These are phyloP conservation scores for Pristionchus pacificus DNA, from an alignment of 1,140 invertebrate genomes.

Conservation along the genomic window DNA sequence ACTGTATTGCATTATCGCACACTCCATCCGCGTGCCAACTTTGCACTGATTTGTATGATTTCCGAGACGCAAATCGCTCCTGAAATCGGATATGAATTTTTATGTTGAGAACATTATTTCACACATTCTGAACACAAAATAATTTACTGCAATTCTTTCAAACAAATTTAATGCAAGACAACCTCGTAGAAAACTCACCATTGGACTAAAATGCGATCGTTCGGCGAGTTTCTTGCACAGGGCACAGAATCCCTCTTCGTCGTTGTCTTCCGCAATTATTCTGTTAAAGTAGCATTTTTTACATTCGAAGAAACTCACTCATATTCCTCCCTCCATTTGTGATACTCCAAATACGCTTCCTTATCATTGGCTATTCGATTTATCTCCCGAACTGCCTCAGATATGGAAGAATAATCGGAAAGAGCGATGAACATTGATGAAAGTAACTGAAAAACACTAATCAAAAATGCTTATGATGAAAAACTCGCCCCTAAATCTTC, in stretches of 20 bases:
- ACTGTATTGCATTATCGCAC: too few relatives aligned
- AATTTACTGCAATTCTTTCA: too few relatives aligned
- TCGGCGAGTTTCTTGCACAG: slow-evolving; percentile 15
- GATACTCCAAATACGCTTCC: slow-evolving; percentile 27
- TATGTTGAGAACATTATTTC: too few relatives aligned
- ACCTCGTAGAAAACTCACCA: background rate
- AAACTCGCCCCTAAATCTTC: slow-evolving; percentile 15
- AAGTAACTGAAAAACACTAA: slow-evolving; percentile 11
- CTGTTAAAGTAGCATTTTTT: background rate
- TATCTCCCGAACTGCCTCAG: slow-evolving; percentile 17
- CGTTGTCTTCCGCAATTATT: slow-evolving; percentile 19
- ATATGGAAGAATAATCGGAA: slow-evolving; percentile 20
- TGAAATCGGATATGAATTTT: too few relatives aligned
- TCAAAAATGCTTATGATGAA: background rate
- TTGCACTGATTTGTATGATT: too few relatives aligned
- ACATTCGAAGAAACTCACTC: slow-evolving; percentile 6
- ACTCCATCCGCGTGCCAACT: too few relatives aligned
- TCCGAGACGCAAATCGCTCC: too few relatives aligned
- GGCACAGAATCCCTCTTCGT: slow-evolving; percentile 23
- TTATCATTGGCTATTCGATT: slow-evolving; percentile 16
- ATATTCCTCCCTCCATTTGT: slow-evolving; percentile 34
- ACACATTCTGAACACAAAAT: too few relatives aligned
- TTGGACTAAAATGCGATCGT: slow-evolving; percentile 5
- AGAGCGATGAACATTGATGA: slow-evolving; percentile 29
- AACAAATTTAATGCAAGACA: too few relatives aligned